Conservation (phyloP, 2,888 invertebrate species). For the Oligia strigilis region DNA sequence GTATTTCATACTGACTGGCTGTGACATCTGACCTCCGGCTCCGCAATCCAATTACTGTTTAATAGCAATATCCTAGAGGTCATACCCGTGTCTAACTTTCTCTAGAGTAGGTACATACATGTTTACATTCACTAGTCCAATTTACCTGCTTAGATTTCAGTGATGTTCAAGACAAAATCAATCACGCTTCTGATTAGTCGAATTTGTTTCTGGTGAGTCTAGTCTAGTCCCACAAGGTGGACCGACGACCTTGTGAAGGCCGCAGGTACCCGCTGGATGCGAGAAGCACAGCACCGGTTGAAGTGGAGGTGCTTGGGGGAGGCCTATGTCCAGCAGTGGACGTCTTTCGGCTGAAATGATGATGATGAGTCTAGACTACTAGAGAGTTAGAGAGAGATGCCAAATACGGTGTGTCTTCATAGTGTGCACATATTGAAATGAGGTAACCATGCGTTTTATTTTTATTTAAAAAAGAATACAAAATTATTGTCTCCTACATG, state of each 20-base stretch:
- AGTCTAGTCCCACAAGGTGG: neutral
- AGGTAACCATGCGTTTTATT: too few relatives aligned
- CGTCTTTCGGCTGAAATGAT: too few relatives aligned
- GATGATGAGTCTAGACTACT: neutral
- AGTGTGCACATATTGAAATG: too few relatives aligned
- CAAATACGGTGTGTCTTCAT: neutral
- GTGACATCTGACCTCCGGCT: constrained; percentile 8
- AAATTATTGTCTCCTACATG: too few relatives aligned
- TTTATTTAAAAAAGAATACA: too few relatives aligned
- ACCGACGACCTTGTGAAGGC: too few relatives aligned
- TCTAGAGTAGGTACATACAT: neutral
- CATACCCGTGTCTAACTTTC: constrained; percentile 7
- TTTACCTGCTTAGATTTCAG: neutral
- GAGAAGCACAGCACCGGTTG: too few relatives aligned
- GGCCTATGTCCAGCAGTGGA: too few relatives aligned
- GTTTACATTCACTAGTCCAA: neutral
- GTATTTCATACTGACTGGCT: neutral
- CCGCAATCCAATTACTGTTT: neutral
- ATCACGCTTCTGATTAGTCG: too few relatives aligned
- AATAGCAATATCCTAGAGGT: neutral
- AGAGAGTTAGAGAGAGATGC: neutral
- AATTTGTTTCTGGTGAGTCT: neutral
- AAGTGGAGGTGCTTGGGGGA: too few relatives aligned
- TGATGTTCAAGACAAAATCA: neutral
- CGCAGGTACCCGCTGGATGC: too few relatives aligned